These are phyloP conservation scores for Oscheius sp. DNA, from an alignment of 2,888 invertebrate genomes.

Conservation along the genomic window DNA sequence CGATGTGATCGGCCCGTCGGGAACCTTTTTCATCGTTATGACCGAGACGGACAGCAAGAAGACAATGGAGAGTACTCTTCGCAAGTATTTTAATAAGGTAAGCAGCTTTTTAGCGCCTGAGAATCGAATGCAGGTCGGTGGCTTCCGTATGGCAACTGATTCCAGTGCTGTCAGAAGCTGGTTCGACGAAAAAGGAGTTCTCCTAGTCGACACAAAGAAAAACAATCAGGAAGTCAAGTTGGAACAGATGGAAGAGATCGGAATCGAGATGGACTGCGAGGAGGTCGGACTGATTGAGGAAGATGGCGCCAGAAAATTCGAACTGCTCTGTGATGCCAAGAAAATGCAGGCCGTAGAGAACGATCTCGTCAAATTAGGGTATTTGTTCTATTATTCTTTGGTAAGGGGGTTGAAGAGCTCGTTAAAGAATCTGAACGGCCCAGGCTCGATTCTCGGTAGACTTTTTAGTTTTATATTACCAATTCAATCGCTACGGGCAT, in stretches of 20 bases:
- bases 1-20: slow-evolving; percentile 66
- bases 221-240: slow-evolving; percentile 46
- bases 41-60: slow-evolving; percentile 64
- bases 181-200: slow-evolving; percentile 66
- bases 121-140: slow-evolving; percentile 49
- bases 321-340: slow-evolving; percentile 57
- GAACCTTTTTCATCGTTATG: slow-evolving; percentile 66
- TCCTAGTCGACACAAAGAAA: slow-evolving; percentile 43
- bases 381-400: neutral
- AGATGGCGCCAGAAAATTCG: slow-evolving; percentile 52
- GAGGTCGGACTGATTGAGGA: slow-evolving; percentile 57
- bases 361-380: slow-evolving; percentile 48
- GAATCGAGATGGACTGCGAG: slow-evolving; percentile 69
- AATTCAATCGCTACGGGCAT: too few relatives aligned
- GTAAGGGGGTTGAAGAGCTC: too few relatives aligned
- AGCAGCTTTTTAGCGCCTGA: neutral
- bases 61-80: slow-evolving; percentile 50
- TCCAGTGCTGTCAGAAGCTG: slow-evolving; percentile 55
- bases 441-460: too few relatives aligned
- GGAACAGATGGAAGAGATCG: slow-evolving; percentile 65
- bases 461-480: too few relatives aligned
- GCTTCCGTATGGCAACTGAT: slow-evolving; percentile 63
- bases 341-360: slow-evolving; percentile 51
- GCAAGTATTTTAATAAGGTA: slow-evolving; percentile 66
- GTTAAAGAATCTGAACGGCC: too few relatives aligned